Evolutionary conservation across 2,888 invertebrate species (phyloP).

Genomic region (Hoplodrina ambigua): DNA sequence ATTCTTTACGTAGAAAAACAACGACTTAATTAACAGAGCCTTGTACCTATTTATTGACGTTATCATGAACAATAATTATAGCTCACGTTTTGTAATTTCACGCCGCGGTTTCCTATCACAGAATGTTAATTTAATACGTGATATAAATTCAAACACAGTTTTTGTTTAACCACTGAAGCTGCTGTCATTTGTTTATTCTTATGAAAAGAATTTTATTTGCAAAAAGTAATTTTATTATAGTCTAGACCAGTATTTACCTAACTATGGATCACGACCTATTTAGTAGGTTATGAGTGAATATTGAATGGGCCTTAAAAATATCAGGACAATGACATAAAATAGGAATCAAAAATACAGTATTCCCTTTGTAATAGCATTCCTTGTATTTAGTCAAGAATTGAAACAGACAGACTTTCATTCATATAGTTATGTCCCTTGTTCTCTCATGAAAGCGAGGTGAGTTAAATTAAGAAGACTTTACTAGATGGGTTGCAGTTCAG

Average conservation of each 20-base stretch:
- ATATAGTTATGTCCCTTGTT: no score
- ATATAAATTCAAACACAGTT: slow-evolving; percentile 40
- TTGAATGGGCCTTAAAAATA: no score
- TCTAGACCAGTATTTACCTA: slow-evolving; percentile 7
- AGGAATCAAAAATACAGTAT: no score
- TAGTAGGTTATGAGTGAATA: no score
- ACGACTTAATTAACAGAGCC: slow-evolving; percentile 5
- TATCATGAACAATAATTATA: slow-evolving; percentile 34
- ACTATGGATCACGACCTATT: background rate
- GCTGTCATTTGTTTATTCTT: slow-evolving; percentile 17
- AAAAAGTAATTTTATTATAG: background rate
- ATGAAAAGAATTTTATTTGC: background rate
- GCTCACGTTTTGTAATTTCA: slow-evolving; percentile 51
- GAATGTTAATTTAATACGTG: slow-evolving; percentile 59
- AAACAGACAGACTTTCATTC: no score
- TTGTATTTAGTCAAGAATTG: no score
- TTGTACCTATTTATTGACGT: slow-evolving; percentile 20
- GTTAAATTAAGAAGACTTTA: no score
- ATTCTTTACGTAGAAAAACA: background rate
- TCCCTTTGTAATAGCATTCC: no score
- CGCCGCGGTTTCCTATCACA: slow-evolving; percentile 51
- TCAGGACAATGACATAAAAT: no score
- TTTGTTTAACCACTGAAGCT: slow-evolving; percentile 17
- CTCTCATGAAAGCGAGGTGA: no score
- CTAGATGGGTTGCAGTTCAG: no score